phyloP scores from a whole-genome alignment of 2,888 invertebrate genomes.

The Conomelus anceps region DNA sequence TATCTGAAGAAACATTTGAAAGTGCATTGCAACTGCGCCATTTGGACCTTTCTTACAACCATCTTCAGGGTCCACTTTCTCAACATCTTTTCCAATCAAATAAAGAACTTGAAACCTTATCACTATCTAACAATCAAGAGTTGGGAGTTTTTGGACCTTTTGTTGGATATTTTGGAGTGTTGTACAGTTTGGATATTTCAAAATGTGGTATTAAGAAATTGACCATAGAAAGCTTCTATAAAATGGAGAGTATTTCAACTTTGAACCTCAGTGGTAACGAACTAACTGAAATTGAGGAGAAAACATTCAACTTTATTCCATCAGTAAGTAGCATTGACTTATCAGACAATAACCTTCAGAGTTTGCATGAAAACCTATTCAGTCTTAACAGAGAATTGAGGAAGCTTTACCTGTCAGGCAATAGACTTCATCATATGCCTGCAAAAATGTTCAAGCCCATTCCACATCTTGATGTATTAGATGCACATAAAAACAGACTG shows the following conservation, averaged over 20 bases:
- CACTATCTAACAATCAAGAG: neutral
- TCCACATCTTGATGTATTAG: neutral
- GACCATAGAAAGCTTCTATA: neutral
- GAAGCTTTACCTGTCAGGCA: neutral
- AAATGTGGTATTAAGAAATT: neutral
- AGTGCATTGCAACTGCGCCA: neutral
- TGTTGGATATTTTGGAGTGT: neutral
- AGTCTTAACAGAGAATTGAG: neutral
- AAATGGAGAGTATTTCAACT: neutral
- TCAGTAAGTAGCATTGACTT: neutral
- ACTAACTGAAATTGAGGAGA: neutral
- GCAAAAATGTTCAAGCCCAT: slow-evolving; percentile 1
- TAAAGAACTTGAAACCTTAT: neutral
- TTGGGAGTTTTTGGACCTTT: neutral
- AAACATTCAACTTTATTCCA: neutral
- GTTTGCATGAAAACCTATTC: neutral
- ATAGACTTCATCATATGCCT: neutral
- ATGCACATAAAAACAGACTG: neutral
- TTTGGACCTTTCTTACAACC: neutral
- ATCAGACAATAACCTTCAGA: neutral
- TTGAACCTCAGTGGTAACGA: neutral
- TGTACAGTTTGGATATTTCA: neutral
- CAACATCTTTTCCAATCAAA: neutral
- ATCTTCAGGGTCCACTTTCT: neutral
- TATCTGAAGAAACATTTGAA: neutral